Base-by-base conservation (phyloP, 2,888 invertebrate genomes). In the Meliscaeva auricollis region DNA sequence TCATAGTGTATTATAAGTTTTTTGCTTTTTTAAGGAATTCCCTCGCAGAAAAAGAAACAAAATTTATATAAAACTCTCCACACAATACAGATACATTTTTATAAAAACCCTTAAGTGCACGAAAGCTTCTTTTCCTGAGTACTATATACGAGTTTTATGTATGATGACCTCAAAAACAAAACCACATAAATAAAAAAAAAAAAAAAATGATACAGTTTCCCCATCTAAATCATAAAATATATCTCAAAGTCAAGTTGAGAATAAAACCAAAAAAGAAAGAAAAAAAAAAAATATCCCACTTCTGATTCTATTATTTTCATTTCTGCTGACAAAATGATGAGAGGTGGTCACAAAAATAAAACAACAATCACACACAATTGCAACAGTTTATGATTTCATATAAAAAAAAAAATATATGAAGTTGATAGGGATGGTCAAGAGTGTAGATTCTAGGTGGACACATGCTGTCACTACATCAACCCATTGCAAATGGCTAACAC, bases 191-290 rank as follows among this genome's bases (percentile, higher is more conserved):
- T 2, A 46, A 8, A 9, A 26, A 6, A 44, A 50, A 66, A 20
- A 22, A 66, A 66, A 50, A n/a, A 3, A 32, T 8, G 20, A 2
- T 13, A 46, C 8, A 17, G 9, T 8, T 8, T 11, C 41, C 22
- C 30, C 26, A 64, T 70, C 60, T 56, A 66, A 81, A n/a, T n/a
- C 78, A 70, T 84, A 75, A 79, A 84, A 70, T 66, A 60, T 75
- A 66, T 79, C 46, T 75, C 79, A 84, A 79, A 79, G 74, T 84
- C 84, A 79, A 79, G 75, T 79, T 75, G 70, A 74, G 58, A 58
- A 44, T n/a, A 44, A 44, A 44, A 44, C 44, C 17, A 38, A 30
- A 52, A 41, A 38, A 62, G 8, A 48, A 38, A 38, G 41, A n/a
- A 52, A 58, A 26, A 1, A 13, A n/a, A 70, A 41, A 52, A 56